These are phyloP conservation scores for Tipula helvola DNA, from an alignment of 2,888 invertebrate genomes.

Conservation along the genomic window DNA sequence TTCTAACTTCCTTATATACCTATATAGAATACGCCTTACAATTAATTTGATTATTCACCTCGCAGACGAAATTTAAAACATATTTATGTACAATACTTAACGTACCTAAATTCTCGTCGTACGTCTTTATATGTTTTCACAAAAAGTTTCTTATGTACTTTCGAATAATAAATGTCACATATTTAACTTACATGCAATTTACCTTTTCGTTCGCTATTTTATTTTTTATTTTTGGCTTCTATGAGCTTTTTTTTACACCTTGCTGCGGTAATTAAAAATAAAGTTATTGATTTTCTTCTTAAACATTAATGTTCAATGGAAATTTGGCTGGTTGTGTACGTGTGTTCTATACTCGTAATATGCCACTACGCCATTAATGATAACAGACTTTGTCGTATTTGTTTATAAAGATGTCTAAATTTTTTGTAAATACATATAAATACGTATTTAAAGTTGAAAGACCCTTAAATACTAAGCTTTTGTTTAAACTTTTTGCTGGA, in stretches of 20 bases:
- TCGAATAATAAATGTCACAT: not conserved
- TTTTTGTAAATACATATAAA: too few species aligned
- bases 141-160: not conserved
- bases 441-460: too few species aligned
- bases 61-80: not conserved
- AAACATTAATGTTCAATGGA: not conserved
- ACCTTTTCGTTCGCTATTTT: not conserved
- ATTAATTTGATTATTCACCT: constrained; percentile 4
- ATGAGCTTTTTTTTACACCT: not conserved
- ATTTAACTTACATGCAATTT: not conserved
- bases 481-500: too few species aligned
- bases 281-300: not conserved
- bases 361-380: too few species aligned
- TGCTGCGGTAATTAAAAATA: not conserved
- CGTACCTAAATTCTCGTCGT: not conserved
- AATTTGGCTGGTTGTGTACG: too few species aligned
- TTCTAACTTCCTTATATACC: not conserved
- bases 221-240: too few species aligned
- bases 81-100: not conserved
- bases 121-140: not conserved
- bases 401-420: not conserved
- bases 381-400: not conserved
- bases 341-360: too few species aligned
- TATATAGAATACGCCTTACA: too few species aligned
- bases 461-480: too few species aligned